A percentile compares a stretch with the other conserved stretches of the same genome.
phyloP scores from a whole-genome alignment of 2,888 invertebrate genomes.

The Zygothrica quintamaculata region DNA sequence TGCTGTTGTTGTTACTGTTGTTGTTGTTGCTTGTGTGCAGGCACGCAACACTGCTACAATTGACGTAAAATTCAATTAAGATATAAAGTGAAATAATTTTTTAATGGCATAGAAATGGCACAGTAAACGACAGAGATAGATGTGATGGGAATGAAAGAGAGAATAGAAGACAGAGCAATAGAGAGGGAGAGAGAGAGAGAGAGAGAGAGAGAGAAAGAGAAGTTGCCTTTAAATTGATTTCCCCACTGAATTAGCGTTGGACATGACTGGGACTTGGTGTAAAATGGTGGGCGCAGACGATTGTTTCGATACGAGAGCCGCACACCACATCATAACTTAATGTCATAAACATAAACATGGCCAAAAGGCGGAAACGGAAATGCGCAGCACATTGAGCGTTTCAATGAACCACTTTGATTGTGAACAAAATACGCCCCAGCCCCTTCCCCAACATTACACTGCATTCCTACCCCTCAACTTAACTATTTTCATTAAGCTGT shows the following conservation, averaged over 20 bases:
- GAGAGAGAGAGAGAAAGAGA: background rate
- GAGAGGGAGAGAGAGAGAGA: slow-evolving; percentile 3
- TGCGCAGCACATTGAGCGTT: slow-evolving; percentile 48
- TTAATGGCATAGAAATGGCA: slow-evolving; percentile 62
- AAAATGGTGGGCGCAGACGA: background rate
- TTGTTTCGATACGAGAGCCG: slow-evolving; percentile 29
- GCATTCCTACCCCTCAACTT: background rate
- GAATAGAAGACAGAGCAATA: background rate
- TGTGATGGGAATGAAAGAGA: background rate
- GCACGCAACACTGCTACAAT: slow-evolving; percentile 61
- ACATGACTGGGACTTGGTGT: slow-evolving; percentile 14
- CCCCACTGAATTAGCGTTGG: slow-evolving; percentile 59
- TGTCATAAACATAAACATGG: slow-evolving; percentile 47
- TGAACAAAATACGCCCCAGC: background rate
- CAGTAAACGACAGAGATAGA: background rate
- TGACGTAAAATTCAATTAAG: slow-evolving; percentile 73
- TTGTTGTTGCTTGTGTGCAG: slow-evolving; percentile 21
- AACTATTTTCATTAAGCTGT: background rate
- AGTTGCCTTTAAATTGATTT: slow-evolving; percentile 69
- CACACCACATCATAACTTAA: slow-evolving; percentile 57
- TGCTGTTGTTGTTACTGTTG: slow-evolving; percentile 23
- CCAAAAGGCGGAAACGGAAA: slow-evolving; percentile 63
- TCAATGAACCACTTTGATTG: slow-evolving; percentile 48
- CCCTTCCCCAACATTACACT: background rate
- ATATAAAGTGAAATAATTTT: slow-evolving; percentile 77